Evolutionary conservation across 2,797 vertebrate species (phyloP).

Genomic region (Columba guinea): DNA sequence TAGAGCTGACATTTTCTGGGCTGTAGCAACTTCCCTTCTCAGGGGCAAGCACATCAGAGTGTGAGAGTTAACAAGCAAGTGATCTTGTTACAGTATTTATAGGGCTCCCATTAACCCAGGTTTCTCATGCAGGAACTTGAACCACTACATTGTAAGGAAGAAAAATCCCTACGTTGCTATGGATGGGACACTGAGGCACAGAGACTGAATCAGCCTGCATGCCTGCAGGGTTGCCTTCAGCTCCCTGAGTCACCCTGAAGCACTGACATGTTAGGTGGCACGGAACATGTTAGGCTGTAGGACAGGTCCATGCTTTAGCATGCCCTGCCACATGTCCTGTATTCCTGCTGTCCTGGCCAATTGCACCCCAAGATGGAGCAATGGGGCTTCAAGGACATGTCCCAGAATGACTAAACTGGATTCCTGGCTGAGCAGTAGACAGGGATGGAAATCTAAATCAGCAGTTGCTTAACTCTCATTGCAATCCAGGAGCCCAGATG

Average conservation of each 20-base stretch:
- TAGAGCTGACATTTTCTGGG: neutral
- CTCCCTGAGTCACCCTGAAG: neutral
- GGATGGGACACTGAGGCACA: neutral
- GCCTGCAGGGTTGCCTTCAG: neutral
- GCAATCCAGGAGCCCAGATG: neutral
- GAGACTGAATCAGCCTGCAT: neutral
- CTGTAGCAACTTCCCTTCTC: neutral
- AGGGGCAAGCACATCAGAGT: neutral
- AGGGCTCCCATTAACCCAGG: neutral
- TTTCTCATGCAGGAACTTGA: neutral
- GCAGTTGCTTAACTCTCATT: neutral
- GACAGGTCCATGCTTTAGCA: neutral
- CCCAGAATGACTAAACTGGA: neutral
- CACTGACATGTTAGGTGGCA: fast-evolving
- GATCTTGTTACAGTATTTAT: neutral
- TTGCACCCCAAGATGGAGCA: neutral
- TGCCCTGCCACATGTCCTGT: fast-evolving
- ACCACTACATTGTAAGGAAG: neutral
- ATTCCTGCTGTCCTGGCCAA: neutral
- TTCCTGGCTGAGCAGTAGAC: neutral
- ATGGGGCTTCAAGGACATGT: neutral
- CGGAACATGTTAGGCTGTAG: fast-evolving
- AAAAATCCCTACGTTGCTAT: neutral
- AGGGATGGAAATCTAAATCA: neutral
- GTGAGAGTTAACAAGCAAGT: neutral